Base-by-base conservation (phyloP, 2,888 invertebrate species). In the Tipula unca region DNA sequence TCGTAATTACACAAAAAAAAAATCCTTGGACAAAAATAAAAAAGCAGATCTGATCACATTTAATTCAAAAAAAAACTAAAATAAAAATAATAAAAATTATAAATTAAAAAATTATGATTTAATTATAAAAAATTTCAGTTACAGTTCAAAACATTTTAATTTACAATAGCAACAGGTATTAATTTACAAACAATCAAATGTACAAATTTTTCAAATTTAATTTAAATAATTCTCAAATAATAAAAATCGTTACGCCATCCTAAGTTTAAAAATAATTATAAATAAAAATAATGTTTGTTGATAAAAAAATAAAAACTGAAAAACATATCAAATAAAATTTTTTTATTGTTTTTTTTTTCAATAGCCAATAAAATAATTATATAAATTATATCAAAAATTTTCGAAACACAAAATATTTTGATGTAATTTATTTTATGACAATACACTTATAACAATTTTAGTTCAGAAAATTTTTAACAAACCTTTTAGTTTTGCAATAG, bases 401-500 rank as follows among this genome's bases (percentile, higher is more conserved):
- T 32, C 69, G 25, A 69, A 25, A 25, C 69, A 1, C 20, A 69
- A 69, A 69, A 69, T 69, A 69, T 69, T 83, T 83, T 83, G 83
- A 32, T 83, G n/a, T 39, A 85, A 84, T 85, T 25, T 42, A 85
- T 85, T 39, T 25, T 42, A 85, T 85, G 85, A 85, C 85, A 85
- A 85, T 85, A 85, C 39, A 85, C 3, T 25, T 39, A 42, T 14
- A 13, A 29, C 29, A 85, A 29, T 29, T 85, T 85, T 85, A 42
- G 36, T 39, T 39, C 42, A 39, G 14, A 42, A 84, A 3, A 48
- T 25, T 85, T 85, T 85, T 42, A 29, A 42, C 10, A 20, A 42
- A n/a, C 25, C 29, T 39, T 85, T 85, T 39, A 90, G 88, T 90
- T 89, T 91, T 91, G 90, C 91, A 91, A 91, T 91, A 91, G 91